Evolutionary conservation across 2,888 invertebrate species (phyloP).

Genomic region (Chirona hameri): DNA sequence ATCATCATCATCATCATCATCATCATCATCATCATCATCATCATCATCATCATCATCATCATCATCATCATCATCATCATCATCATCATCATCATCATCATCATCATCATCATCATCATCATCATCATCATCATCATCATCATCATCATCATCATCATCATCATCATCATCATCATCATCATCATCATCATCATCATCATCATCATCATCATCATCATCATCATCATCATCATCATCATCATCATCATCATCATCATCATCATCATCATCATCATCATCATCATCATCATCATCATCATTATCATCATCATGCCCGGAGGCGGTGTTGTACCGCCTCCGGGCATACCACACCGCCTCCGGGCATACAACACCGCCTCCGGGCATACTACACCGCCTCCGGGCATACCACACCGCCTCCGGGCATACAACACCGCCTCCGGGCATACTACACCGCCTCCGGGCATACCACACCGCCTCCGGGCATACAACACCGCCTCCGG

Average conservation of each 20-base stretch:
- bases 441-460: too few relatives aligned
- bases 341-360: too few relatives aligned
- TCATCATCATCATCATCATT: neutral
- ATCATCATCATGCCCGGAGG: too few relatives aligned
- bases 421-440: too few relatives aligned
- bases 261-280: neutral
- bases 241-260: slow-evolving; percentile 7
- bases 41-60: neutral
- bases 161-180: slow-evolving; percentile 10
- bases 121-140: neutral
- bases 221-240: neutral
- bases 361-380: too few relatives aligned
- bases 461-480: too few relatives aligned
- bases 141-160: slow-evolving; percentile 23
- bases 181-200: slow-evolving; percentile 14
- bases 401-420: too few relatives aligned
- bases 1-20: slow-evolving; percentile 6
- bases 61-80: neutral
- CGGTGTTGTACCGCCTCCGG: too few relatives aligned
- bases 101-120: slow-evolving; percentile 8
- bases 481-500: too few relatives aligned
- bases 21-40: neutral
- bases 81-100: neutral
- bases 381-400: too few relatives aligned
- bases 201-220: slow-evolving; percentile 1